Conservation (phyloP, 2,113 vertebrate species). For the Hippocampus barbouri region DNA sequence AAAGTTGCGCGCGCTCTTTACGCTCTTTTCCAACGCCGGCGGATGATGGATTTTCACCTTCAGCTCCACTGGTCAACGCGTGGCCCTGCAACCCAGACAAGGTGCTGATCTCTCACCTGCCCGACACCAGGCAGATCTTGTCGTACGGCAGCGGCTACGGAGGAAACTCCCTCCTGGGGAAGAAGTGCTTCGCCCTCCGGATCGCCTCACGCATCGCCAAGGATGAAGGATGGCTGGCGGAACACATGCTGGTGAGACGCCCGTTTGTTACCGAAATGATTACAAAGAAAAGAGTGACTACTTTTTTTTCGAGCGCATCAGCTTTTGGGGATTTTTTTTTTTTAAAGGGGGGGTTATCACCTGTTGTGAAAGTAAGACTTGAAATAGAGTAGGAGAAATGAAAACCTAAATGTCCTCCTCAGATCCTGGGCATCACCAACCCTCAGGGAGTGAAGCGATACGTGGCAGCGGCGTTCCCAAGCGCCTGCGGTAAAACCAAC, state of each 20-base stretch:
- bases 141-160: conserved; percentile 96
- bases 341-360: too few relatives aligned
- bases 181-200: conserved; percentile 96
- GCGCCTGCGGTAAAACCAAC: conserved; percentile 97
- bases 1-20: too few relatives aligned
- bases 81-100: conserved; percentile 94
- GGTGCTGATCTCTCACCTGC: conserved; percentile 92
- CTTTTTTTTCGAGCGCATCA: too few relatives aligned
- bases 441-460: conserved; percentile 92
- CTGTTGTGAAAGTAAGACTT: too few relatives aligned
- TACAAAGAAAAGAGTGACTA: too few relatives aligned
- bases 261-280: too few relatives aligned
- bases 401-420: neutral
- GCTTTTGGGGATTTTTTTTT: too few relatives aligned
- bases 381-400: too few relatives aligned
- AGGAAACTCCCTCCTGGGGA: conserved; percentile 96
- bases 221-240: conserved; percentile 96
- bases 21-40: too few relatives aligned
- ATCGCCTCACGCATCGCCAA: conserved; percentile 94
- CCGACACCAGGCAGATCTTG: conserved; percentile 87
- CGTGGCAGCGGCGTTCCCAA: conserved; percentile 91
- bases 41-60: neutral
- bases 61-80: conserved; percentile 88
- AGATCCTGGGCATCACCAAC: conserved; percentile 95
- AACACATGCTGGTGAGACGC: conserved; percentile 92